Conservation (phyloP, 1,140 invertebrate species). For the Halesus radiatus region DNA sequence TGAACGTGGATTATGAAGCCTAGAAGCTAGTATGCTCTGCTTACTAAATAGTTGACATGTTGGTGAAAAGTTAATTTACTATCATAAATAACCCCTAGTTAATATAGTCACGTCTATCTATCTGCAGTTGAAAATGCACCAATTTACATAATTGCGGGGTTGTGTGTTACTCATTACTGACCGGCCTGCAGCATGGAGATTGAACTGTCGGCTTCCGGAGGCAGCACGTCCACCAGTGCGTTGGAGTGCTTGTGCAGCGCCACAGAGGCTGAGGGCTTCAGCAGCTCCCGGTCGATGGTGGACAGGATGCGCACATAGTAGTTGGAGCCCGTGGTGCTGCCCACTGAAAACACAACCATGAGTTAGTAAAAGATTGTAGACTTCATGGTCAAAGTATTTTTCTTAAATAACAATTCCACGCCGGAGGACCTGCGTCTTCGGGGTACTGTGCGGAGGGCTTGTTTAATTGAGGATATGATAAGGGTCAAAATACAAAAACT, state of each 20-base stretch:
- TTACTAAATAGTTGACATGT: too few relatives aligned
- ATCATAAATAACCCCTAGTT: too few relatives aligned
- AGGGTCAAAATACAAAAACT: too few relatives aligned
- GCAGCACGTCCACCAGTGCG: slow-evolving; percentile 96
- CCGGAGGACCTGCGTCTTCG: too few relatives aligned
- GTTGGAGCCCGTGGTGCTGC: slow-evolving; percentile 89
- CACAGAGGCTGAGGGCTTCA: slow-evolving; percentile 96
- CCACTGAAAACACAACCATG: slow-evolving; percentile 64
- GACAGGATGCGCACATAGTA: slow-evolving; percentile 98
- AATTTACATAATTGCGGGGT: background rate
- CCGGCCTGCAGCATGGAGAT: slow-evolving; percentile 97
- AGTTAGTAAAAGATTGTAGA: too few relatives aligned
- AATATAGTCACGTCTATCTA: too few relatives aligned
- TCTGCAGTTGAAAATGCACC: too few relatives aligned
- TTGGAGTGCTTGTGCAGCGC: slow-evolving; percentile 98
- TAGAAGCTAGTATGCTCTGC: too few relatives aligned
- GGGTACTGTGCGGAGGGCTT: background rate
- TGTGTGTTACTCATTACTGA: slow-evolving; percentile 66
- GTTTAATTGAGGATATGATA: background rate
- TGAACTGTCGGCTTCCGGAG: slow-evolving; percentile 97
- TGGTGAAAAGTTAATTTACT: too few relatives aligned
- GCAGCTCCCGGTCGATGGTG: slow-evolving; percentile 94
- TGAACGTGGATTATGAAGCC: too few relatives aligned
- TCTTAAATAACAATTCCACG: too few relatives aligned
- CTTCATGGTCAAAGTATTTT: too few relatives aligned